Evolutionary conservation across 1,140 invertebrate genomes (phyloP).

Genomic region (Linepithema humile): DNA sequence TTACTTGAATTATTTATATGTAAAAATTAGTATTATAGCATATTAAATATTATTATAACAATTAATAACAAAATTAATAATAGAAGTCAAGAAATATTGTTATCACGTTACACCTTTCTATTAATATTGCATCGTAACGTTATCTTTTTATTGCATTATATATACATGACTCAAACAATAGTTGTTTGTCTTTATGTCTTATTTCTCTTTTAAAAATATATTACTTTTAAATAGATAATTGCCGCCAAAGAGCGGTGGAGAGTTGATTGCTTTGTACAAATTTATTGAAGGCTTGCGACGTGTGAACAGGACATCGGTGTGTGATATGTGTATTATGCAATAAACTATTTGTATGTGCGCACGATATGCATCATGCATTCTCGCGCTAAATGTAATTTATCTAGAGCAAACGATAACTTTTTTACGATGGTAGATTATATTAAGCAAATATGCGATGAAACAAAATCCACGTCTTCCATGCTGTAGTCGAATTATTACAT

Average conservation of each 20-base stretch:
- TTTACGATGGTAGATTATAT: constrained; percentile 19
- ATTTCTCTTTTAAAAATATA: not conserved
- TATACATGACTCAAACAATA: not conserved
- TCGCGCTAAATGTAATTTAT: constrained; percentile 31
- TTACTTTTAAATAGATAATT: too few species aligned
- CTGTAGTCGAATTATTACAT: constrained; percentile 48
- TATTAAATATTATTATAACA: not conserved
- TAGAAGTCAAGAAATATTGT: not conserved
- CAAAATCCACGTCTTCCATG: constrained; percentile 83
- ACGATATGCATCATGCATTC: constrained; percentile 64
- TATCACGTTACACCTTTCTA: not conserved
- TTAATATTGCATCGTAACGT: not conserved
- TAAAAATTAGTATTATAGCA: not conserved
- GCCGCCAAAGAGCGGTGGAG: too few species aligned
- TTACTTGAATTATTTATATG: constrained; percentile 7
- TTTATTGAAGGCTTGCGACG: constrained; percentile 17
- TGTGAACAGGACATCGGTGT: constrained; percentile 73
- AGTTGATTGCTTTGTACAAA: not conserved
- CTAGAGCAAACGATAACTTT: constrained; percentile 33
- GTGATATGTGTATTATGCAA: constrained; percentile 83
- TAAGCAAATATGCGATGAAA: constrained; percentile 9
- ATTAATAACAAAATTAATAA: not conserved
- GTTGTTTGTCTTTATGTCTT: not conserved
- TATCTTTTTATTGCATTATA: not conserved
- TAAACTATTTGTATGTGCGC: constrained; percentile 76